Conservation (phyloP, 2,888 invertebrate species). For the Hyles lineata region DNA sequence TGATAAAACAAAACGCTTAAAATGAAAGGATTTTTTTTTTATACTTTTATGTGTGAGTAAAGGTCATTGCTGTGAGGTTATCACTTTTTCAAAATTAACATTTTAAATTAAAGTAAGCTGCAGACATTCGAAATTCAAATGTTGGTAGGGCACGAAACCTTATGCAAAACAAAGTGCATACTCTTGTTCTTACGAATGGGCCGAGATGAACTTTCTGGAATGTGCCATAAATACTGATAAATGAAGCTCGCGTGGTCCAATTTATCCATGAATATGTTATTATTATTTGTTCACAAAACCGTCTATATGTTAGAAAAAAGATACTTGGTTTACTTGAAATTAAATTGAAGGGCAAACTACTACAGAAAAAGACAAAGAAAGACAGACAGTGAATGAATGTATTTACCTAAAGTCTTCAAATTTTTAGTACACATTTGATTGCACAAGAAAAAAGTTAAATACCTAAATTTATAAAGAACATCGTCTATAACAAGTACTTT, state of each 20-base stretch:
- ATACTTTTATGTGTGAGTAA: background rate
- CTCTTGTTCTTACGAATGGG: background rate
- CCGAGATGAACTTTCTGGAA: background rate
- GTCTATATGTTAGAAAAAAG: too few relatives aligned
- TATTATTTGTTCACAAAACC: too few relatives aligned
- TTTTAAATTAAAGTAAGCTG: constrained; percentile 6
- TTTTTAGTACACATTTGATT: too few relatives aligned
- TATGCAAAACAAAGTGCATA: constrained; percentile 17
- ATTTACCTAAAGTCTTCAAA: too few relatives aligned
- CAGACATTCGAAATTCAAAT: background rate
- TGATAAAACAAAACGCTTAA: too few relatives aligned
- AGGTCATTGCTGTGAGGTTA: background rate
- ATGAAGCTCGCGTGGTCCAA: background rate
- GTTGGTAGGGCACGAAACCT: constrained; percentile 6
- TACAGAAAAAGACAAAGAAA: too few relatives aligned
- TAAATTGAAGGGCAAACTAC: too few relatives aligned
- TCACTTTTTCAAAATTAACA: background rate
- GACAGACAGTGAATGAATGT: too few relatives aligned
- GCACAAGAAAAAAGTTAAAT: too few relatives aligned
- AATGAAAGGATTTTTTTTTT: too few relatives aligned
- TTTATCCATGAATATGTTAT: background rate
- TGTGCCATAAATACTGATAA: background rate
- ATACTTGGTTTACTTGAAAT: too few relatives aligned
- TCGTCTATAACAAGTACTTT: background rate
- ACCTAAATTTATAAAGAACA: too few relatives aligned